These are phyloP conservation scores for Ophiodon elongatus DNA, from an alignment of 2,113 vertebrate species.

Conservation along the genomic window DNA sequence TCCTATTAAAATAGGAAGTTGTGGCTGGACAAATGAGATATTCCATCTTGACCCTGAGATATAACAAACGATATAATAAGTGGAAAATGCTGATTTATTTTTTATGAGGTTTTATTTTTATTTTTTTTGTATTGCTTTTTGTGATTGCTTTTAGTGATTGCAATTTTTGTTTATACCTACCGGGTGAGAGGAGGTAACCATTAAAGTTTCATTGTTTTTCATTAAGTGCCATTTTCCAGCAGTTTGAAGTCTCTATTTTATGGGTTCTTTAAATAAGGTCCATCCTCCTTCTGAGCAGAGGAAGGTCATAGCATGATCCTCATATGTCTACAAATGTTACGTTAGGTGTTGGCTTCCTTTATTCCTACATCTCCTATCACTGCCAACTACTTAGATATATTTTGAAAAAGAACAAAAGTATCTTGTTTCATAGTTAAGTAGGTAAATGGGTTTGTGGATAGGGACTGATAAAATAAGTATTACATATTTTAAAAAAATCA, in stretches of 20 bases:
- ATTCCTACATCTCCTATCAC: neutral
- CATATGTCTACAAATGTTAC: neutral
- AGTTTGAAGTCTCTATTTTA: neutral
- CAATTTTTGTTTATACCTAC: neutral
- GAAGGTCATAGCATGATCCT: constrained; percentile 6
- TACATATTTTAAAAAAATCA: neutral
- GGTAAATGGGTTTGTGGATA: neutral
- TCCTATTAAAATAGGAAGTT: neutral
- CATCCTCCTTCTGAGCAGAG: neutral
- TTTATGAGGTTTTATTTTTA: neutral
- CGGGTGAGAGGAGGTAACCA: neutral
- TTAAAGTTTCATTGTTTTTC: neutral
- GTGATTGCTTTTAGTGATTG: constrained; percentile 7
- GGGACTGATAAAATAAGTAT: neutral
- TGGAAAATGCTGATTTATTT: neutral
- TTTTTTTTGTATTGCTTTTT: neutral
- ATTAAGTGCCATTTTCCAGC: neutral
- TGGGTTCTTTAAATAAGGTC: neutral
- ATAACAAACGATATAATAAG: neutral
- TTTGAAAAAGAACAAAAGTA: neutral
- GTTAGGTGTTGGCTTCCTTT: neutral
- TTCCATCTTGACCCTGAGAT: neutral
- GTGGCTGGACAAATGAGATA: neutral
- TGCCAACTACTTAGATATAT: neutral
- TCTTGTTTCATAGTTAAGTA: neutral